Evolutionary conservation across 2,113 vertebrate genomes (phyloP).

Genomic region (Corythornis vintsioides): DNA sequence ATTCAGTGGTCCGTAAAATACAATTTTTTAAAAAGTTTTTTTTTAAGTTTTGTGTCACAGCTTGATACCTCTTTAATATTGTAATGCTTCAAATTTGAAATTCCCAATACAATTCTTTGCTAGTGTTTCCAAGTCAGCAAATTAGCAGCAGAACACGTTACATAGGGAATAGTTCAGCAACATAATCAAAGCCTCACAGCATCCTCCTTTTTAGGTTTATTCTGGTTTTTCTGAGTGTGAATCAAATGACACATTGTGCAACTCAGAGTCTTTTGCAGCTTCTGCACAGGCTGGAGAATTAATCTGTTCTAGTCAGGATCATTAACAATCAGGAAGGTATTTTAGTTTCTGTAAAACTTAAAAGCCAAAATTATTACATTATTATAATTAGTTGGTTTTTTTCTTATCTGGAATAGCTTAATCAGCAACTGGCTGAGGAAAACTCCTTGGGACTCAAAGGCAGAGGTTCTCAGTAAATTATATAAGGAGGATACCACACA

Average conservation of each 20-base stretch:
- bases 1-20: background rate
- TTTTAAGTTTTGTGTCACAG: background rate
- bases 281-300: constrained; percentile 19
- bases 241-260: constrained; percentile 27
- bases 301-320: constrained; percentile 29
- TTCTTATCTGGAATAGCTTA: background rate
- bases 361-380: constrained; percentile 18
- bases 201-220: constrained; percentile 20
- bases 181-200: constrained; percentile 1
- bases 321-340: constrained; percentile 13
- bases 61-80: background rate
- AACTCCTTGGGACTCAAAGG: background rate
- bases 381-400: background rate
- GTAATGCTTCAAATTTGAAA: constrained; percentile 25
- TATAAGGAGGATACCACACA: background rate
- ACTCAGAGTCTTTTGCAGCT: constrained; percentile 24
- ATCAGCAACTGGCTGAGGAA: constrained; percentile 25
- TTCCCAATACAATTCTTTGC: background rate
- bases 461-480: constrained; percentile 6
- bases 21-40: background rate
- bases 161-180: constrained; percentile 4
- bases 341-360: constrained; percentile 2
- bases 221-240: background rate
- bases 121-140: constrained; percentile 27
- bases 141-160: constrained; percentile 29